Percentiles rank a stretch among this genome's conserved stretches.
Evolutionary conservation across 2,797 vertebrate species (phyloP).

Genomic region (Calcarius lapponicus): DNA sequence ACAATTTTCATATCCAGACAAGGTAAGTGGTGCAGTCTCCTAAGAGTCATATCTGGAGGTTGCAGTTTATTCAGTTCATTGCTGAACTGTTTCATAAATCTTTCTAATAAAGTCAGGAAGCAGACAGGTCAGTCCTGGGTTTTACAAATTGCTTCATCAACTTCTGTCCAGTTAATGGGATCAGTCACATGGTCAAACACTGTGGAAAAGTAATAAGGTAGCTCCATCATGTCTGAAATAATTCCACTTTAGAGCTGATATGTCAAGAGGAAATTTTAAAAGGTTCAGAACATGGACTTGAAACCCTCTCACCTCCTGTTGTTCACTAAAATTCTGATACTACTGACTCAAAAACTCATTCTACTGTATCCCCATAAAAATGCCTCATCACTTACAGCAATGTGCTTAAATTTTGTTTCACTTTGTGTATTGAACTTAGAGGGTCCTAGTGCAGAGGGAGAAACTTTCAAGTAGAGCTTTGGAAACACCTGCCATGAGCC

Average conservation of each 20-base stretch:
- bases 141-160: not conserved
- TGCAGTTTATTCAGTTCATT: not conserved
- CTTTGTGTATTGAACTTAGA: not conserved
- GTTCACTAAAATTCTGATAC: not conserved
- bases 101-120: not conserved
- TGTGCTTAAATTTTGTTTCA: not conserved
- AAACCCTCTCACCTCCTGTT: not conserved
- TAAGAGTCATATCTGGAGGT: not conserved
- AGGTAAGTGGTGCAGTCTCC: conserved; percentile 75
- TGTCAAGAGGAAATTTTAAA: not conserved
- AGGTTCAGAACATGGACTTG: not conserved
- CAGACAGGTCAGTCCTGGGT: not conserved
- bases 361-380: not conserved
- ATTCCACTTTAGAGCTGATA: not conserved
- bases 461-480: not conserved
- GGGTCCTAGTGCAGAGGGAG: not conserved
- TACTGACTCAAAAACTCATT: not conserved
- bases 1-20: conserved; percentile 99
- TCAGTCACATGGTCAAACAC: not conserved
- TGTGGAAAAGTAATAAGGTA: not conserved
- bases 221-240: not conserved
- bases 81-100: not conserved
- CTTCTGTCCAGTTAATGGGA: not conserved
- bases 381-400: not conserved
- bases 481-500: not conserved